These are phyloP conservation scores for Andrena dorsata DNA, from an alignment of 2,888 invertebrate species.

Conservation along the genomic window DNA sequence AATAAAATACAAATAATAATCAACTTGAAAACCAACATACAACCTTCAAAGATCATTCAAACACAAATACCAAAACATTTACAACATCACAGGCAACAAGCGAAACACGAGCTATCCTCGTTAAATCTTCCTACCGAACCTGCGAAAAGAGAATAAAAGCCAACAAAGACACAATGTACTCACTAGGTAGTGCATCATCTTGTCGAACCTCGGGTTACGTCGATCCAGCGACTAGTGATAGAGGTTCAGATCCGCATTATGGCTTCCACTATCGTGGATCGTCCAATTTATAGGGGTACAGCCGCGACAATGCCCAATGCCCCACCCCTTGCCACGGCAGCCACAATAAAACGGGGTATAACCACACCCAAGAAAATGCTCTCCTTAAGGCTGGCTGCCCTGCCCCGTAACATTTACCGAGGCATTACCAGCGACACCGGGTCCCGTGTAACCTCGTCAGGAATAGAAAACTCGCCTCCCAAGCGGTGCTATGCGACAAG, in stretches of 20 bases:
- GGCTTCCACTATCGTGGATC: conserved; percentile 71
- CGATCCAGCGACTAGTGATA: conserved; percentile 53
- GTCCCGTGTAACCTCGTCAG: conserved; percentile 68
- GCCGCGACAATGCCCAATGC: conserved; percentile 62
- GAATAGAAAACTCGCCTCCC: conserved; percentile 51
- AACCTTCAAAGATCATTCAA: neutral
- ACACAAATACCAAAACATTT: neutral
- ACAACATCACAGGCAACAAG: neutral
- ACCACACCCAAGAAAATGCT: conserved; percentile 84
- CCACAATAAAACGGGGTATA: conserved; percentile 60
- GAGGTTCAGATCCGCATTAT: conserved; percentile 75
- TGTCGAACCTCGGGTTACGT: conserved; percentile 45
- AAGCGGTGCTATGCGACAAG: conserved; percentile 47
- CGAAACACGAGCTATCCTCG: neutral
- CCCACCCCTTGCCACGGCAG: conserved; percentile 74
- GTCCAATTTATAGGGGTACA: conserved; percentile 80
- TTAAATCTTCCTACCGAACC: neutral
- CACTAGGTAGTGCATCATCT: conserved; percentile 68
- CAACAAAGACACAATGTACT: conserved; percentile 57
- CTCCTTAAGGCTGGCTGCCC: conserved; percentile 77
- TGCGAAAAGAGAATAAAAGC: neutral
- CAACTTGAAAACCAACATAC: neutral
- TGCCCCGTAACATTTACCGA: conserved; percentile 79
- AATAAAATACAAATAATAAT: neutral
- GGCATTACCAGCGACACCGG: conserved; percentile 63